These are phyloP conservation scores for Bemisia tabaci DNA, from an alignment of 1,140 invertebrate genomes.

Conservation along the genomic window DNA sequence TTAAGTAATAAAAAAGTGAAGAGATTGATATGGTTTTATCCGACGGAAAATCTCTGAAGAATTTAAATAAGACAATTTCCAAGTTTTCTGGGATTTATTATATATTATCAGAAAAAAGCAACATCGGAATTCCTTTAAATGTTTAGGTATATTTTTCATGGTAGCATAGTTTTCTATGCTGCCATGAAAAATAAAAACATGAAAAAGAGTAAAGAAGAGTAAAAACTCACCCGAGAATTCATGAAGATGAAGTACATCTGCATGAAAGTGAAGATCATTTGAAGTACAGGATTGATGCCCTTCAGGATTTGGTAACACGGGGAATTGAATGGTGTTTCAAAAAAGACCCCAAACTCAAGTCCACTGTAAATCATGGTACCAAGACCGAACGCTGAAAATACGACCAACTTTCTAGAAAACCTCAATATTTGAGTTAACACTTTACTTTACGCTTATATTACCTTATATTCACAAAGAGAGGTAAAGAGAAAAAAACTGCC, in stretches of 20 bases:
- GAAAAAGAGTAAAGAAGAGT: too few species aligned
- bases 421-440: neutral
- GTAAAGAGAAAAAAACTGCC: conserved; percentile 2
- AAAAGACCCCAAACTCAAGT: conserved; percentile 85
- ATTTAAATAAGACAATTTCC: too few species aligned
- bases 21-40: too few species aligned
- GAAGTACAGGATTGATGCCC: conserved; percentile 80
- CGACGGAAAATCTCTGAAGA: neutral
- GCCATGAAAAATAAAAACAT: too few species aligned
- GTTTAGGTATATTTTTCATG: too few species aligned
- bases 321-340: conserved; percentile 76
- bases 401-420: conserved; percentile 5
- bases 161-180: too few species aligned
- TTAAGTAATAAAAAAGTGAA: too few species aligned
- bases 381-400: conserved; percentile 73
- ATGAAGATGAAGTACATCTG: conserved; percentile 99
- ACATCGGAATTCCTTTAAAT: too few species aligned
- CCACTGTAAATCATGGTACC: conserved; percentile 97
- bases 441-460: too few species aligned
- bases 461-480: too few species aligned
- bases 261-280: conserved; percentile 94
- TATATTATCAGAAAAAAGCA: too few species aligned
- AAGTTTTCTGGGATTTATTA: too few species aligned
- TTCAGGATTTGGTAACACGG: conserved; percentile 78
- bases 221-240: conserved; percentile 78